Evolutionary conservation across 2,113 vertebrate species (phyloP), one percentile per base, ranked within the genome.

Genomic region (Atlantisia rogersi): DNA sequence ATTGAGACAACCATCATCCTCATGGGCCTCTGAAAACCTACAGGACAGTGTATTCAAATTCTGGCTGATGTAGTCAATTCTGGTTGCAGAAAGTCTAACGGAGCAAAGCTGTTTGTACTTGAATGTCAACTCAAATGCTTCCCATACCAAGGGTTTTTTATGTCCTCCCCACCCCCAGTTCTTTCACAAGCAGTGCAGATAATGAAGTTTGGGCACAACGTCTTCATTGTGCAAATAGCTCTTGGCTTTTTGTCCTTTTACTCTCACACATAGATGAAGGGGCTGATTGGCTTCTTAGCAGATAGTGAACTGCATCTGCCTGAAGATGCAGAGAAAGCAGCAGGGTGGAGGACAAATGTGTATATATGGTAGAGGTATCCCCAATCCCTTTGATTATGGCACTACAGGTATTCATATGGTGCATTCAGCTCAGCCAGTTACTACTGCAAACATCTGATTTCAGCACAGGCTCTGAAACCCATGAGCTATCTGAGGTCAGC

Each of bases 61-160:
- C 70, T 77, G 20, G 76, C 78, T 82, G n/a, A 90, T 86, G 48
- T 71, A 62, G 71, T 93, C 4, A 16, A 2, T 93, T 96, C 68
- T 88, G 35, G 65, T 92, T 29, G 35, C 82, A 88, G 73, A 55
- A 90, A 86, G 29, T 89, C 80, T 84, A 68, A 78, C 21, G 70
- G 73, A 74, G 39, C 35, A 84, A 92, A 91, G 86, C 89, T 76
- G 71, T 93, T 94, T 90, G 60, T 67, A 53, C 52, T 94, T 91
- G 89, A 95, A 92, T 89, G 91, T 95, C 89, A 87, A 44, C 50
- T 86, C 32, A 62, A 91, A 94, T 96, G 42, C 86, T 91, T 82
- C 58, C 62, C 81, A 65, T 82, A 50, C 86, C 2, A 1, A 82
- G 15, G 48, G 53, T 44, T 95, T 46, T 92, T 89, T 58, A 71